Evolutionary conservation across 2,888 invertebrate species (phyloP).

Genomic region (Apoda limacodes): DNA sequence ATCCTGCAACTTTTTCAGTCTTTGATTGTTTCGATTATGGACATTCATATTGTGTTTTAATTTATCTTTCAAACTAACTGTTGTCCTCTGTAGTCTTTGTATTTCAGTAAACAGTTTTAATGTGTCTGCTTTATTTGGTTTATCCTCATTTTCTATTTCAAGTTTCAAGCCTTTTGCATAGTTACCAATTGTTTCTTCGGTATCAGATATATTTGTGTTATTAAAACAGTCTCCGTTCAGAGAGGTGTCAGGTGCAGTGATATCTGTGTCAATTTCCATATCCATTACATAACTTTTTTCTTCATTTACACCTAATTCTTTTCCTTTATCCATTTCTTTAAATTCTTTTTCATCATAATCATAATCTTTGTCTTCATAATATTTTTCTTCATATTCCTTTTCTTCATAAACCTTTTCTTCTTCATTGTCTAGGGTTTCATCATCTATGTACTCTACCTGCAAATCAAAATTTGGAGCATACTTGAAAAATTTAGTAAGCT

Average conservation of each 20-base stretch:
- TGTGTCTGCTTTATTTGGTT: no score
- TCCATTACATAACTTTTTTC: conserved; percentile 2
- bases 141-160: conserved; percentile 37
- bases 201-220: conserved; percentile 8
- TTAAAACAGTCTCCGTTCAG: conserved; percentile 18
- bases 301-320: conserved; percentile 1
- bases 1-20: conserved; percentile 39
- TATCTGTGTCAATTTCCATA: conserved; percentile 2
- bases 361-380: conserved; percentile 21
- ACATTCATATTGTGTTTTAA: conserved; percentile 45
- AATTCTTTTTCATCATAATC: not conserved
- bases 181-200: conserved; percentile 10
- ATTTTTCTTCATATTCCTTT: conserved; percentile 33
- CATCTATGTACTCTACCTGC: conserved; percentile 62
- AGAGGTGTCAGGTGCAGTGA: conserved; percentile 2
- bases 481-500: no score
- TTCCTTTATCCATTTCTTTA: not conserved
- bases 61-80: conserved; percentile 42
- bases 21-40: conserved; percentile 45
- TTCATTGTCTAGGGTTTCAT: conserved; percentile 49
- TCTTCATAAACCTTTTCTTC: conserved; percentile 42
- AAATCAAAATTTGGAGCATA: conserved; percentile 13
- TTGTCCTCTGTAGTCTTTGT: conserved; percentile 50
- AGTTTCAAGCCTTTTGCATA: not conserved
- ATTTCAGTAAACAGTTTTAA: conserved; percentile 54